phyloP scores from a whole-genome alignment of 2,888 invertebrate species.

The Philopedon plagiatum region DNA sequence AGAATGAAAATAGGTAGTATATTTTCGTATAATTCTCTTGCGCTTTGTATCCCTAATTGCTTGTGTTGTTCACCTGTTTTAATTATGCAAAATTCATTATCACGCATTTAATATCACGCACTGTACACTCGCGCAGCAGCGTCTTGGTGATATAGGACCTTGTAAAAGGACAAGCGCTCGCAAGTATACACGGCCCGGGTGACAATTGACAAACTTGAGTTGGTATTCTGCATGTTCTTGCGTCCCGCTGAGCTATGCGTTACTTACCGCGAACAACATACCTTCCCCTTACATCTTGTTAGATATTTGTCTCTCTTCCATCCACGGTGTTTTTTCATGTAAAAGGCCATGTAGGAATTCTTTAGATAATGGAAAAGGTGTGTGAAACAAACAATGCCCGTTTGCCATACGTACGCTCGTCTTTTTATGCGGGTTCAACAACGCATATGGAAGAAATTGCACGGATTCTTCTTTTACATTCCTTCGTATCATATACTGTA shows the following conservation, averaged over 20 bases:
- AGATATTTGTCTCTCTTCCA: conserved; percentile 66
- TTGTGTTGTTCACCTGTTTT: neutral
- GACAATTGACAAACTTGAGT: conserved; percentile 69
- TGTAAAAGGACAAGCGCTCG: conserved; percentile 63
- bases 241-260: conserved; percentile 67
- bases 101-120: conserved; percentile 25
- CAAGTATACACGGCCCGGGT: conserved; percentile 65
- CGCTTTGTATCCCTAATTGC: neutral
- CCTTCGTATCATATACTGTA: conserved; percentile 50
- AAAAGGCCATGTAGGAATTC: conserved; percentile 61
- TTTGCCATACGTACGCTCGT: conserved; percentile 45
- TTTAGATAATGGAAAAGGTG: conserved; percentile 67
- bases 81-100: conserved; percentile 30
- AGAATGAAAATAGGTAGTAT: too few species aligned
- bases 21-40: too few species aligned
- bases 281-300: conserved; percentile 66
- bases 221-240: conserved; percentile 65
- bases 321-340: conserved; percentile 60
- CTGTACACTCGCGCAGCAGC: conserved; percentile 24
- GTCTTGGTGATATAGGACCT: conserved; percentile 64
- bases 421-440: conserved; percentile 45
- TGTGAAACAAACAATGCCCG: conserved; percentile 59
- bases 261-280: conserved; percentile 65
- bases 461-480: conserved; percentile 48
- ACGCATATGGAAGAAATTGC: conserved; percentile 52